These are phyloP conservation scores for Scotopteryx bipunctaria DNA, from an alignment of 2,888 invertebrate species.

Conservation along the genomic window DNA sequence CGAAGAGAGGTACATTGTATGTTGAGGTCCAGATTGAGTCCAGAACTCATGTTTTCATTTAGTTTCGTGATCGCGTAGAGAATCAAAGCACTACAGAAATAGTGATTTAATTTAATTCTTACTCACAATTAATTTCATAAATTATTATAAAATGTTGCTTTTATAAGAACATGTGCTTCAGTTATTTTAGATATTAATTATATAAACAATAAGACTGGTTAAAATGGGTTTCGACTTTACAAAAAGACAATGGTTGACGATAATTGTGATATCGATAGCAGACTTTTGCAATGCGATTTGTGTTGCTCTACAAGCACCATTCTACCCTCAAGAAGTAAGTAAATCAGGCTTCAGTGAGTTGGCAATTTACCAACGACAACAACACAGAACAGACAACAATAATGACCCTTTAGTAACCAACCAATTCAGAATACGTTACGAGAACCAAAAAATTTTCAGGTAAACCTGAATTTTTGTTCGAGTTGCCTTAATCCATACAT, in stretches of 20 bases:
- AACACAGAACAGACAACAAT: too few relatives aligned
- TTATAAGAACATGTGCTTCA: not conserved
- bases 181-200: too few relatives aligned
- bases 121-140: too few relatives aligned
- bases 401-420: too few relatives aligned
- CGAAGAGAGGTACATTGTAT: constrained; percentile 21
- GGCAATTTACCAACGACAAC: too few relatives aligned
- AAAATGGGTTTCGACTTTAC: constrained; percentile 86
- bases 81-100: constrained; percentile 43
- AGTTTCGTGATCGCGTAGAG: constrained; percentile 53
- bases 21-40: constrained; percentile 42
- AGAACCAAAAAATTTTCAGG: too few relatives aligned
- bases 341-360: constrained; percentile 27
- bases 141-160: constrained; percentile 1
- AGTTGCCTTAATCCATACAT: too few relatives aligned
- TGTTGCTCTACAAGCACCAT: constrained; percentile 93
- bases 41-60: constrained; percentile 50
- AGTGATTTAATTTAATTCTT: too few relatives aligned
- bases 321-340: constrained; percentile 93
- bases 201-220: too few relatives aligned
- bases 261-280: constrained; percentile 90
- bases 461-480: too few relatives aligned
- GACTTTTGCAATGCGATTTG: constrained; percentile 94
- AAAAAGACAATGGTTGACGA: constrained; percentile 89
- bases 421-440: too few relatives aligned